Percentiles rank a stretch among this genome's conserved stretches.
Conservation (phyloP, 2,797 vertebrate genomes). For the Lacerta viridis region DNA sequence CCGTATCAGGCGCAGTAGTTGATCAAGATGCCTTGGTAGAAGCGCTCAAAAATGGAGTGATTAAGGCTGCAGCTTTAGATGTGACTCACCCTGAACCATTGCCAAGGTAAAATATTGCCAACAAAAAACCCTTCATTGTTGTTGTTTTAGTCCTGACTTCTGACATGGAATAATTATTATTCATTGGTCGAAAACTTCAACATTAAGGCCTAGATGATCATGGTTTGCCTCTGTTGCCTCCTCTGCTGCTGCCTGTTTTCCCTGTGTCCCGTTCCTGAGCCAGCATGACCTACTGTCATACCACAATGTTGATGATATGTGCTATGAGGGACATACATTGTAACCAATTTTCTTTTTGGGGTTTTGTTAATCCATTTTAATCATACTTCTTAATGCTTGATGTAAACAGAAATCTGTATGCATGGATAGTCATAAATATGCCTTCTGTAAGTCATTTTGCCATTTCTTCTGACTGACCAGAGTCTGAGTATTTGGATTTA, state of each 20-base stretch:
- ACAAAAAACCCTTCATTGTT: too few species aligned
- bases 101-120: slow-evolving; percentile 69
- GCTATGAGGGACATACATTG: neutral
- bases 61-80: slow-evolving; percentile 79
- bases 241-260: neutral
- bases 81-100: slow-evolving; percentile 82
- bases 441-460: neutral
- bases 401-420: neutral
- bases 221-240: neutral
- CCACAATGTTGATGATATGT: neutral
- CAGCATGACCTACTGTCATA: neutral
- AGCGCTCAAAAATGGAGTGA: slow-evolving; percentile 76
- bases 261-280: neutral
- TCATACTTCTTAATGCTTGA: neutral
- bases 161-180: neutral
- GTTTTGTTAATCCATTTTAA: neutral
- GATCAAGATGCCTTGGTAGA: slow-evolving; percentile 82
- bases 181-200: neutral
- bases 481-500: neutral
- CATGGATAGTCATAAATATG: neutral
- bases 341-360: neutral
- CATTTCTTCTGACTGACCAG: neutral
- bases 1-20: slow-evolving; percentile 75
- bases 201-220: neutral
- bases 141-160: neutral